Base-by-base conservation (phyloP, 2,113 vertebrate species). In the Hippocampus comes region DNA sequence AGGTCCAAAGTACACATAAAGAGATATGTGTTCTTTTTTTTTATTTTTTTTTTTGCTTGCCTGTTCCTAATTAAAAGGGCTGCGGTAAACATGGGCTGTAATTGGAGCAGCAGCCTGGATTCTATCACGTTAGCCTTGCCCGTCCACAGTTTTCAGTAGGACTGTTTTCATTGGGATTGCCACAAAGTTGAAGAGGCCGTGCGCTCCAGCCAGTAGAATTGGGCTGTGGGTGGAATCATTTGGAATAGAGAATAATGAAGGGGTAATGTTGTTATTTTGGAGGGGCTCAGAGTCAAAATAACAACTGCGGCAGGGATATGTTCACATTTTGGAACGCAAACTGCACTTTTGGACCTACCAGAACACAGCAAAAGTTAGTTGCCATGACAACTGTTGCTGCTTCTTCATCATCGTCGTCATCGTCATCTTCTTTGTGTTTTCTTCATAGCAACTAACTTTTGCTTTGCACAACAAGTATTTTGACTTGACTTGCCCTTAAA, bases 91-190 rank as follows among this genome's bases (percentile, higher is more conserved):
- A 82, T 75, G 74, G 46, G 80, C 74, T 84, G 80, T 82, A 85
- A 88, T 82, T 77, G 78, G 75, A 90, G 78, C 73, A 55, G 82
- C 59, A 1, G 67, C 77, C 76, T 88, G 85, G 81, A 71, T 77
- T 74, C 74, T 78, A 70, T 90, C 83, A 80, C 80, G 82, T 85
- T 87, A 48, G 72, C 77, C 14, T 48, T 80, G 73, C 79, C 80
- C 78, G 79, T 86, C 82, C 80, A 78, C 78, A 77, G 78, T 69
- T 71, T 87, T 81, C 84, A 75, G 81, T 81, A 81, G 86, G 84
- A 83, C 76, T 86, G 83, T 90, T 91, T 89, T 85, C 80, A 85
- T 90, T 38, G 89, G 89, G 88, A 86, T 81, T 74, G 81, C 80
- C 81, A 78, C 81, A 82, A 46, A 84, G 80, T 81, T 70, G 69